Percentiles rank a stretch among this genome's conserved stretches.
Evolutionary conservation across 2,797 vertebrate genomes (phyloP).

Genomic region (Carcharodon carcharias): DNA sequence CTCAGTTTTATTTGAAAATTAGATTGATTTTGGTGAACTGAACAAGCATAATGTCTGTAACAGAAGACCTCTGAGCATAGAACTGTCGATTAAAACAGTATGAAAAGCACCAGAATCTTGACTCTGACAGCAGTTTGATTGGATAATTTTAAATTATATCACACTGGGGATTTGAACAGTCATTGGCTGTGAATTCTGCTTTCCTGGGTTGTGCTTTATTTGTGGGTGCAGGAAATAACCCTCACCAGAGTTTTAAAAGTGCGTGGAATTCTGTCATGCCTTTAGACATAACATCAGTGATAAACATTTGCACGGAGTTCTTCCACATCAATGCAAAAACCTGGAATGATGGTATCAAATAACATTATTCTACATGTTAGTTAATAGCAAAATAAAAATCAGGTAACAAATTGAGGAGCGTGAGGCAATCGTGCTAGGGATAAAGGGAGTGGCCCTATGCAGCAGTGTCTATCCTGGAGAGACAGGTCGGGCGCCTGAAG

Average conservation of each 20-base stretch:
- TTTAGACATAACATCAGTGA: too few species aligned
- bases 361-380: too few species aligned
- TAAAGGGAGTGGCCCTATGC: too few species aligned
- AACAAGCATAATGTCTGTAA: neutral
- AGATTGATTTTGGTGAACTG: neutral
- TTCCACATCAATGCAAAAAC: too few species aligned
- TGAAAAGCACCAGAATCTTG: neutral
- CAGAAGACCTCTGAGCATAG: neutral
- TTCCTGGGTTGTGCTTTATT: neutral
- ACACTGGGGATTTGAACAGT: neutral
- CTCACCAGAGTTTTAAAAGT: neutral
- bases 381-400: too few species aligned
- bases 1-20: neutral
- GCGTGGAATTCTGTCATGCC: neutral
- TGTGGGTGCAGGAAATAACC: neutral
- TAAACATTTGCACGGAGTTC: too few species aligned
- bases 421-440: too few species aligned
- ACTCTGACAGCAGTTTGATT: neutral
- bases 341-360: too few species aligned
- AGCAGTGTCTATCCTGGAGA: too few species aligned
- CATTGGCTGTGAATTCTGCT: neutral
- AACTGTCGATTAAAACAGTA: neutral
- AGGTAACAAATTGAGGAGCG: too few species aligned
- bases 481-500: too few species aligned
- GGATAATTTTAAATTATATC: neutral